phyloP scores from a whole-genome alignment of 2,797 vertebrate species.

The Cyprinella venusta region DNA sequence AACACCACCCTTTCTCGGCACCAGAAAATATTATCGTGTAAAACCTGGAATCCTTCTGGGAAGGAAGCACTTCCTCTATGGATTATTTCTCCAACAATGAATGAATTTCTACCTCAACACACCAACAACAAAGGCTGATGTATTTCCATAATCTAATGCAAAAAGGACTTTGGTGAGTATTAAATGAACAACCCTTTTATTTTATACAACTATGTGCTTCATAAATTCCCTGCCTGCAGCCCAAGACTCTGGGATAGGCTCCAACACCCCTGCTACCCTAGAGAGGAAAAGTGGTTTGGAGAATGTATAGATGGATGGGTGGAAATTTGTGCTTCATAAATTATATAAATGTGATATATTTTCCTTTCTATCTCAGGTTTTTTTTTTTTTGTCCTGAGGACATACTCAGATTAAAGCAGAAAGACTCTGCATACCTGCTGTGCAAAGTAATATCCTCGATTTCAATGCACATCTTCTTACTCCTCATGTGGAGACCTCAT shows the following conservation, averaged over 20 bases:
- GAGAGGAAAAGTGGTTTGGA: background rate
- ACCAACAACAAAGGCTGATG: background rate
- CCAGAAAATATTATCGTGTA: background rate
- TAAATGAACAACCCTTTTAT: background rate
- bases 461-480: constrained; percentile 30
- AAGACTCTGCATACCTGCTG: constrained; percentile 21
- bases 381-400: background rate
- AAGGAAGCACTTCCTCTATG: background rate
- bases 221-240: background rate
- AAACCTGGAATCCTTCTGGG: background rate
- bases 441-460: constrained; percentile 41
- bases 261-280: background rate
- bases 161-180: background rate
- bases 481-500: constrained; percentile 38
- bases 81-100: background rate
- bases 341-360: background rate
- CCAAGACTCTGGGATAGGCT: background rate
- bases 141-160: background rate
- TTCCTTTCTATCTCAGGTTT: background rate
- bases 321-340: background rate
- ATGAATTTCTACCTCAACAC: background rate
- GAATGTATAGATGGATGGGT: background rate
- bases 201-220: background rate
- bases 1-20: background rate
- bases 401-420: constrained; percentile 34